Evolutionary conservation across 1,140 invertebrate genomes (phyloP).

Genomic region (Drosophila nasuta): DNA sequence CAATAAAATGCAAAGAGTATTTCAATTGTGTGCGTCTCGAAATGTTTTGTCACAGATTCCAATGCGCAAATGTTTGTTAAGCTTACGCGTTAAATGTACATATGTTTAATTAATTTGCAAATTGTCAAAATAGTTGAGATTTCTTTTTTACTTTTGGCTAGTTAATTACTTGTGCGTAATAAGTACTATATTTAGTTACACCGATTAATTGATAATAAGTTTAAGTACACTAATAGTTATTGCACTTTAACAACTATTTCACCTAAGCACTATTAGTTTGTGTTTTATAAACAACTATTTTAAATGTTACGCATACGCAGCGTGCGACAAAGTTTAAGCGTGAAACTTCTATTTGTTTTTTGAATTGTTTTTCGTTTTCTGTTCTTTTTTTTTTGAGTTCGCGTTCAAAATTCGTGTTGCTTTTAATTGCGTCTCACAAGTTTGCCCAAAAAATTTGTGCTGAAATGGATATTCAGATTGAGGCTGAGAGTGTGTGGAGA

Average conservation of each 20-base stretch:
- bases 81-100: not conserved
- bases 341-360: not conserved
- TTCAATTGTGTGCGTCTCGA: too few relatives aligned
- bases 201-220: not conserved
- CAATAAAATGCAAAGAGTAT: too few relatives aligned
- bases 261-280: not conserved
- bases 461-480: constrained; percentile 12
- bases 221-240: not conserved
- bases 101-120: not conserved
- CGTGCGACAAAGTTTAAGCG: not conserved
- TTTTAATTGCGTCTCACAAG: constrained; percentile 15
- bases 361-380: too few relatives aligned
- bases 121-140: not conserved
- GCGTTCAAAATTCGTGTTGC: not conserved
- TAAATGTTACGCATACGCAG: constrained; percentile 23
- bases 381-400: not conserved
- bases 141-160: not conserved
- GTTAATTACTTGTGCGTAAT: not conserved
- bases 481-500: constrained; percentile 22
- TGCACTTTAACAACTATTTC: not conserved
- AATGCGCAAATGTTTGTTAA: not conserved
- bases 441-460: not conserved
- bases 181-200: not conserved
- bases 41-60: not conserved
- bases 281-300: not conserved